Percentiles rank a stretch among this genome's conserved stretches.
phyloP scores from a whole-genome alignment of 1,140 invertebrate genomes.

The Augochlora pura region DNA sequence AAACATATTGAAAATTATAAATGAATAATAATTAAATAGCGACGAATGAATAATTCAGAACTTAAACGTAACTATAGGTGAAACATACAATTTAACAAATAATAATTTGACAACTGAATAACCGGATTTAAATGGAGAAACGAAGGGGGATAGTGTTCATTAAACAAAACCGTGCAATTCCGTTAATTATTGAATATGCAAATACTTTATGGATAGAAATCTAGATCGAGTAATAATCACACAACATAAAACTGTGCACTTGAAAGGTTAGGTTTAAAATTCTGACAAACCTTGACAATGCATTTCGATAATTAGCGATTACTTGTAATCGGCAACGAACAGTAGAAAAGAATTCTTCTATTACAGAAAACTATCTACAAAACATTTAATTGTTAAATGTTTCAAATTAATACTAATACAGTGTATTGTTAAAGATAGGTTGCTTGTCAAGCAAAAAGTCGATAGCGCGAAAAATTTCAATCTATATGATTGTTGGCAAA shows the following conservation, averaged over 20 bases:
- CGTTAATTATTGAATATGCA: not conserved
- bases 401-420: not conserved
- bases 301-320: not conserved
- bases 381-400: not conserved
- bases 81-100: not conserved
- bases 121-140: not conserved
- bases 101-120: too few relatives aligned
- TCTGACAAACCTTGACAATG: not conserved
- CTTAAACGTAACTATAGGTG: not conserved
- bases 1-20: not conserved
- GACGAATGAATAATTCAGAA: not conserved
- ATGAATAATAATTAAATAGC: not conserved
- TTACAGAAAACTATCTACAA: not conserved
- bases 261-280: conserved; percentile 23
- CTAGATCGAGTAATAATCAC: conserved; percentile 13
- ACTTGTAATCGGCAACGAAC: not conserved
- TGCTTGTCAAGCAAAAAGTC: not conserved
- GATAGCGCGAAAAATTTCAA: not conserved
- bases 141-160: not conserved
- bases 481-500: not conserved
- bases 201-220: not conserved
- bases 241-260: not conserved
- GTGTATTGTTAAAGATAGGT: not conserved
- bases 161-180: not conserved
- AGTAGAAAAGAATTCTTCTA: not conserved